These are phyloP conservation scores for Hetaerina titia DNA, from an alignment of 2,888 invertebrate genomes.

Conservation along the genomic window DNA sequence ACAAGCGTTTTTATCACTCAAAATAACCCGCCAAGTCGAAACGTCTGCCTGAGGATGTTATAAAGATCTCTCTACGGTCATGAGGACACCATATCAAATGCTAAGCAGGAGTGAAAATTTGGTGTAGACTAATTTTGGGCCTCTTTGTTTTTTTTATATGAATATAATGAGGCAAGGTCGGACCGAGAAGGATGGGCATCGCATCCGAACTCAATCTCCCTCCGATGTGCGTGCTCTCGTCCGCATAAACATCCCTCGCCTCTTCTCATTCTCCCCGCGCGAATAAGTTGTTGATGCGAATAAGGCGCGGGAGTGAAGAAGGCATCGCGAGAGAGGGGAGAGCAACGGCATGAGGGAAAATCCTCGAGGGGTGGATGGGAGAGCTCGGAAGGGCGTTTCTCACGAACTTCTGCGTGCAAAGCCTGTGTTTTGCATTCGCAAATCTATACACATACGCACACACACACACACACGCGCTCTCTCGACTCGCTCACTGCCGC, in stretches of 20 bases:
- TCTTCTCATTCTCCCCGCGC: background rate
- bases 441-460: constrained; percentile 45
- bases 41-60: too few relatives aligned
- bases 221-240: background rate
- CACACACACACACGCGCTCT: background rate
- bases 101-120: too few relatives aligned
- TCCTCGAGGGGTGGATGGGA: background rate
- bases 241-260: background rate
- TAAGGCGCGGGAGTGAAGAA: background rate
- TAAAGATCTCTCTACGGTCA: too few relatives aligned
- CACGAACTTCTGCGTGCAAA: constrained; percentile 55
- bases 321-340: background rate
- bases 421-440: constrained; percentile 61
- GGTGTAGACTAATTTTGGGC: too few relatives aligned
- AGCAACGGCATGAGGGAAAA: background rate
- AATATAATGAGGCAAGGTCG: too few relatives aligned
- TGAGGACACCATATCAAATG: too few relatives aligned
- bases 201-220: background rate
- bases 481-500: background rate
- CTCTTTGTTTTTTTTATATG: too few relatives aligned
- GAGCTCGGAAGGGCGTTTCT: constrained; percentile 40
- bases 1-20: too few relatives aligned
- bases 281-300: background rate
- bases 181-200: background rate
- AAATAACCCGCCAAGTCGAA: too few relatives aligned